Evolutionary conservation across 2,113 vertebrate genomes (phyloP).

Genomic region (Ramphastos sulfuratus): DNA sequence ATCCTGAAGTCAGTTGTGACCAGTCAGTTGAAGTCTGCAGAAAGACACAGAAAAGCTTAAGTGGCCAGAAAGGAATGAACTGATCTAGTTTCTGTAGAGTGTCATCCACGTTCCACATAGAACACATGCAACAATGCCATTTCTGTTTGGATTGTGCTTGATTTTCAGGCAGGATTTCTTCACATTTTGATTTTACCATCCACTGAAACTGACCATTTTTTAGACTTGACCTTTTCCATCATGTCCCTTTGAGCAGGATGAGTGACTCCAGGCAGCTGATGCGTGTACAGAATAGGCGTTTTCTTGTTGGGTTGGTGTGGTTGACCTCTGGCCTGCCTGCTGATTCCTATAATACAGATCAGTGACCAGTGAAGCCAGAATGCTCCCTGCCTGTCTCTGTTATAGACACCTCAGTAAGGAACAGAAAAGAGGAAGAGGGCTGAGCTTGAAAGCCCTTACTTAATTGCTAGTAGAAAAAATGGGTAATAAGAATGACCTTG

Average conservation of each 20-base stretch:
- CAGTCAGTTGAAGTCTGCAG: not conserved
- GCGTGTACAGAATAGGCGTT: constrained; percentile 34
- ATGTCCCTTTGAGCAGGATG: constrained; percentile 55
- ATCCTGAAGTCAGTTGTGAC: not conserved
- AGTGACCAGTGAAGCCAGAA: constrained; percentile 53
- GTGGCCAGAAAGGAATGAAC: not conserved
- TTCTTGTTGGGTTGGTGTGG: constrained; percentile 56
- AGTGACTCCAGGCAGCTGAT: constrained; percentile 39
- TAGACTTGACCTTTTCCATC: constrained; percentile 67
- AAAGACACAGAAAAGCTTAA: not conserved
- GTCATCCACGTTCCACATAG: not conserved
- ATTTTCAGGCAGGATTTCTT: constrained; percentile 5
- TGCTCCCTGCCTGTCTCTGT: constrained; percentile 41
- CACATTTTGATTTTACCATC: not conserved
- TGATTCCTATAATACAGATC: constrained; percentile 62
- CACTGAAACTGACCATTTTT: constrained; percentile 48
- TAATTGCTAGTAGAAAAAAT: constrained; percentile 59
- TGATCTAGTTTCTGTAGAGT: not conserved
- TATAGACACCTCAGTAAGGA: constrained; percentile 46
- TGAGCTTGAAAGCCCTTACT: constrained; percentile 28
- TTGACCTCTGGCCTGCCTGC: constrained; percentile 60
- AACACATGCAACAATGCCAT: not conserved
- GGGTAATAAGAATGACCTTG: constrained; percentile 61
- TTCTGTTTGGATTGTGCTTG: not conserved
- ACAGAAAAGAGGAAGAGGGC: constrained; percentile 11